Evolutionary conservation across 2,888 invertebrate genomes (phyloP).

Genomic region (Rhingia rostrata): DNA sequence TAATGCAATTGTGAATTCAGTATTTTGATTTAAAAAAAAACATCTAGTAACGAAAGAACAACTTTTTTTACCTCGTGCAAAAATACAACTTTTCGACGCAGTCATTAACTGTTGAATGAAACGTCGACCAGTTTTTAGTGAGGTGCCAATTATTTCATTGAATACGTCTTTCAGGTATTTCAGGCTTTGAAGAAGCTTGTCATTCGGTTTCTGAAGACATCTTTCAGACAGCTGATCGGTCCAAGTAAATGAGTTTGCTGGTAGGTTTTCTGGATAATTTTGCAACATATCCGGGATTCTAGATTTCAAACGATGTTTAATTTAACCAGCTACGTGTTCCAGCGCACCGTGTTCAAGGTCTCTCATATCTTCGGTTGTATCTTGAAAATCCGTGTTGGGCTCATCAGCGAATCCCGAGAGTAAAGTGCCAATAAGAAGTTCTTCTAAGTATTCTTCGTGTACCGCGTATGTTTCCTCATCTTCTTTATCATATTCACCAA

Average conservation of each 20-base stretch:
- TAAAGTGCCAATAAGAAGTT: too few relatives aligned
- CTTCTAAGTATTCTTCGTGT: too few relatives aligned
- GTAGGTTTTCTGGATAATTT: too few relatives aligned
- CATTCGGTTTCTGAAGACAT: background rate
- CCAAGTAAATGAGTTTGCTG: background rate
- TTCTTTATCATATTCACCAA: too few relatives aligned
- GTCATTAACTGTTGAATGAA: slow-evolving; percentile 6
- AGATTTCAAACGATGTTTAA: too few relatives aligned
- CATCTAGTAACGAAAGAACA: background rate
- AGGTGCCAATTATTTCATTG: background rate
- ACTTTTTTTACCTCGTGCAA: background rate
- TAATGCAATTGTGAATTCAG: background rate
- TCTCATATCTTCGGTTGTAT: too few relatives aligned
- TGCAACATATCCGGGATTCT: too few relatives aligned
- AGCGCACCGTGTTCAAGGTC: too few relatives aligned
- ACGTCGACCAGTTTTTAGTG: background rate
- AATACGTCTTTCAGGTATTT: background rate
- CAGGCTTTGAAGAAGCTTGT: background rate
- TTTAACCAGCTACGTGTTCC: too few relatives aligned
- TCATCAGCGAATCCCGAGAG: too few relatives aligned
- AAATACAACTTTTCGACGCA: background rate
- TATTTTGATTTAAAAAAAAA: slow-evolving; percentile 3
- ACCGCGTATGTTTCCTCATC: too few relatives aligned
- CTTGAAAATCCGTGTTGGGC: too few relatives aligned
- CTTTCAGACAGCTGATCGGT: background rate